Evolutionary conservation across 2,797 vertebrate species (phyloP), one percentile per base, ranked within the genome.

Genomic region (Etheostoma perlongum): DNA sequence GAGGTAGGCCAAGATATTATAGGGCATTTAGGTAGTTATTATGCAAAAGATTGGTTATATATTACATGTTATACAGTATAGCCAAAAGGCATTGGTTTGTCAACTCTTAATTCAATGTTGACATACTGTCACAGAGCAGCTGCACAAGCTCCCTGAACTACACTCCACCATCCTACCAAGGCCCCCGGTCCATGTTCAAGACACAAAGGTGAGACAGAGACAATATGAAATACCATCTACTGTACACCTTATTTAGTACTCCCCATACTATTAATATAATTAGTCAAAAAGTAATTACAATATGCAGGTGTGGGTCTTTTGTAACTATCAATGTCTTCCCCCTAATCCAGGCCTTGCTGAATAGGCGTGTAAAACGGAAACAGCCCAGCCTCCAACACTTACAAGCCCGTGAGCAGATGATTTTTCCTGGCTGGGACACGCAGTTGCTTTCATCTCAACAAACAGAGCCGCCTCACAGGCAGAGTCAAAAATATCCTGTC

Each of bases 301-400:
- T 66, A 36, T 57, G 33, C 19, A 40, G 40, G 47, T 40, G 18
- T 44, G 5, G 18, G 30, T 52, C 9, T 54, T 51, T 71, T 66
- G 51, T 3, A 44, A 1, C 40, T 74, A 21, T 63, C 7, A 12
- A 10, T 67, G 72, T 71, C 74, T 49, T 57, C 63, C 36, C 47
- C 66, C 61, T 49, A 11, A 73, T 83, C 46, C 78, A 97, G 96
- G 94, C 95, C 82, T 85, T 94, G 61, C 79, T 97, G 60, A 96
- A 95, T 84, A 83, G 72, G 67, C 91, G 91, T 79, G 94, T 96
- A 58, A 88, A 78, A 63, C 88, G 83, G 52, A 95, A 86, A 36
- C 69, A 91, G 51, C 94, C 94, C 9, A 93, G 93, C 70, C 92
- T 82, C 16, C 79, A 93, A 55, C 89, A 94, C 67, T 78, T 91